A percentile compares a stretch with the other conserved stretches of the same genome.
phyloP scores from a whole-genome alignment of 2,888 invertebrate species.

The Germaria angustata region DNA sequence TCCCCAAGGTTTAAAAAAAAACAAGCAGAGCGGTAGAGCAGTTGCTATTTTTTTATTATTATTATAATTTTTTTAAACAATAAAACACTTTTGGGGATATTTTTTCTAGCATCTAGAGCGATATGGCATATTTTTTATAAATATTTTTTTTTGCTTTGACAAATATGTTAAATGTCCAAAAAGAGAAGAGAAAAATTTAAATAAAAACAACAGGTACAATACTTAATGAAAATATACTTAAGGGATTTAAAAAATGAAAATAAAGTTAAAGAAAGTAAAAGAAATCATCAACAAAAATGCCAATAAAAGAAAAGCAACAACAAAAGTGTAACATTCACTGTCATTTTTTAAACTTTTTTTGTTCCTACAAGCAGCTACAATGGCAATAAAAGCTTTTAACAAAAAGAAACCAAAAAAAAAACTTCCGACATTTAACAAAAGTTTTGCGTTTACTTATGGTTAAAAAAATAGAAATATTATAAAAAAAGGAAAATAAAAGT shows the following conservation, averaged over 20 bases:
- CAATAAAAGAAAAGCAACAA: slow-evolving; percentile 13
- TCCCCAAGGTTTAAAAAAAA: slow-evolving; percentile 25
- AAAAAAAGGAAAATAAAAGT: slow-evolving; percentile 2
- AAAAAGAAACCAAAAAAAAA: slow-evolving; percentile 37
- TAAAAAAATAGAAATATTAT: background rate
- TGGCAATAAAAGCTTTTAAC: slow-evolving; percentile 67
- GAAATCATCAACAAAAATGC: slow-evolving; percentile 43
- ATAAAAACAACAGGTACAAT: slow-evolving; percentile 45
- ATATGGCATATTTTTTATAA: slow-evolving; percentile 40
- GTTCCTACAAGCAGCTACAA: slow-evolving; percentile 34
- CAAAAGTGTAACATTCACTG: slow-evolving; percentile 9
- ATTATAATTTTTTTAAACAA: background rate
- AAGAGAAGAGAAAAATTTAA: background rate
- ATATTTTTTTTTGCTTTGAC: background rate
- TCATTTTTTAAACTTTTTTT: slow-evolving; percentile 14
- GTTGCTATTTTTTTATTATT: background rate
- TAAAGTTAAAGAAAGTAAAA: slow-evolving; percentile 2
- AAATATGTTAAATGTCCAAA: slow-evolving; percentile 19
- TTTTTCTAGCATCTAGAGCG: slow-evolving; percentile 18
- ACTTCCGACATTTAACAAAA: slow-evolving; percentile 65
- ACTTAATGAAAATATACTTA: slow-evolving; percentile 64
- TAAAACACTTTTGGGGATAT: slow-evolving; percentile 46
- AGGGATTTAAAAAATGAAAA: slow-evolving; percentile 52
- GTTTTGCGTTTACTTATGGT: slow-evolving; percentile 63
- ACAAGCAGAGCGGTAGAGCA: background rate